A percentile compares a stretch with the other conserved stretches of the same genome.
Evolutionary conservation across 2,888 invertebrate species (phyloP).

Genomic region (Apodemia zela): DNA sequence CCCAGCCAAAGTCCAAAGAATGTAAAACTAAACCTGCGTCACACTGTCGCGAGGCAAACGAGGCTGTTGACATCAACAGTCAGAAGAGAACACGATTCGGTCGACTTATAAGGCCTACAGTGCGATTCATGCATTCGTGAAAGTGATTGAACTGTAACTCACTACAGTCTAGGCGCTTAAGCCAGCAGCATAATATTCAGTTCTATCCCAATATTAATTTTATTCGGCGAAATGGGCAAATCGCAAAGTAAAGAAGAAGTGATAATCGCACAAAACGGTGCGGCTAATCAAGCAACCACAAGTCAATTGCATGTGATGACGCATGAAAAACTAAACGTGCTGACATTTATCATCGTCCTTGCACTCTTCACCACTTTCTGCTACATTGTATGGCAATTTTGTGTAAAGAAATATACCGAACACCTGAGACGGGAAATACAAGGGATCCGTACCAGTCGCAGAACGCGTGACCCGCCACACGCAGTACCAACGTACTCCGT

Average conservation of each 20-base stretch:
- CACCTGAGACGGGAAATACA: conserved; percentile 17
- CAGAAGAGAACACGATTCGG: background rate
- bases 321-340: conserved; percentile 13
- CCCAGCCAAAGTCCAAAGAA: background rate
- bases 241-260: conserved; percentile 18
- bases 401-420: conserved; percentile 16
- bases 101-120: background rate
- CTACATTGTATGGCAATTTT: background rate
- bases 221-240: background rate
- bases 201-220: background rate
- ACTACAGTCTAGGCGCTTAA: background rate
- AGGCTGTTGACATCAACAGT: background rate
- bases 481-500: conserved; percentile 17
- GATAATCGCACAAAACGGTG: conserved; percentile 17
- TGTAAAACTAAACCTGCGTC: background rate
- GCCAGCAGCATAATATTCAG: background rate
- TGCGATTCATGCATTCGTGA: background rate
- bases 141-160: background rate
- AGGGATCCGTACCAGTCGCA: conserved; percentile 8
- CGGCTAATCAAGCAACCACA: background rate
- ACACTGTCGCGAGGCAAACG: background rate
- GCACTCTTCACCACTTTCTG: background rate
- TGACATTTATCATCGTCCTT: conserved; percentile 5
- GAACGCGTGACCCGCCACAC: background rate
- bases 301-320: conserved; percentile 11